Percentiles rank a stretch among this genome's conserved stretches.
phyloP scores from a whole-genome alignment of 2,888 invertebrate genomes.

The Mycalesis mineus region DNA sequence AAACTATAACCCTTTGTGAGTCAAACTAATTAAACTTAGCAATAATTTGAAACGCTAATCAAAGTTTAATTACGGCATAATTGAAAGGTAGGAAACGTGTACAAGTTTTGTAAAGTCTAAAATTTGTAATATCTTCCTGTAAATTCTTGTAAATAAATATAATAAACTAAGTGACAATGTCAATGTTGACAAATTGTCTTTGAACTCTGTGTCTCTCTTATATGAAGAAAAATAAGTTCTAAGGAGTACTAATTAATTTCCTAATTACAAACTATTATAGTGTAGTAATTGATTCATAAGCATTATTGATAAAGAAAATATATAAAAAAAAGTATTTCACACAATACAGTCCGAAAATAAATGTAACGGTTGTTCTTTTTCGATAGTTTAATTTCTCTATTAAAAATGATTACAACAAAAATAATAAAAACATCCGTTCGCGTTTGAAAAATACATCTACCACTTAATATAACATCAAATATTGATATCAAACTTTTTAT shows the following conservation, averaged over 20 bases:
- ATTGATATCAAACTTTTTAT: conserved; percentile 1
- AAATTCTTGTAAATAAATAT: background rate
- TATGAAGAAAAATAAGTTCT: background rate
- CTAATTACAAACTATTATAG: too few relatives aligned
- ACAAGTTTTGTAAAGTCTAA: background rate
- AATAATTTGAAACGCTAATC: conserved; percentile 11
- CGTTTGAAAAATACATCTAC: background rate
- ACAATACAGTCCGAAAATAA: too few relatives aligned
- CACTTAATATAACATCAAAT: background rate
- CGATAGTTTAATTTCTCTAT: too few relatives aligned
- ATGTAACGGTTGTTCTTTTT: too few relatives aligned
- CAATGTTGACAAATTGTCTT: background rate
- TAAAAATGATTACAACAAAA: too few relatives aligned
- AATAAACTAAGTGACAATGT: background rate
- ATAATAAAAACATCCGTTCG: background rate
- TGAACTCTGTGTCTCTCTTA: background rate
- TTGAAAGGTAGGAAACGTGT: background rate
- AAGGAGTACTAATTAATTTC: too few relatives aligned
- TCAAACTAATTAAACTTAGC: conserved; percentile 20
- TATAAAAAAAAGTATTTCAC: too few relatives aligned
- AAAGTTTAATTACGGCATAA: conserved; percentile 1
- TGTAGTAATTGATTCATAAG: too few relatives aligned
- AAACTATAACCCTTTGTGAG: conserved; percentile 14
- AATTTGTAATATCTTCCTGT: background rate
- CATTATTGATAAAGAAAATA: too few relatives aligned